These are phyloP conservation scores for Tanypteryx hageni DNA, from an alignment of 2,888 invertebrate species.

Conservation along the genomic window DNA sequence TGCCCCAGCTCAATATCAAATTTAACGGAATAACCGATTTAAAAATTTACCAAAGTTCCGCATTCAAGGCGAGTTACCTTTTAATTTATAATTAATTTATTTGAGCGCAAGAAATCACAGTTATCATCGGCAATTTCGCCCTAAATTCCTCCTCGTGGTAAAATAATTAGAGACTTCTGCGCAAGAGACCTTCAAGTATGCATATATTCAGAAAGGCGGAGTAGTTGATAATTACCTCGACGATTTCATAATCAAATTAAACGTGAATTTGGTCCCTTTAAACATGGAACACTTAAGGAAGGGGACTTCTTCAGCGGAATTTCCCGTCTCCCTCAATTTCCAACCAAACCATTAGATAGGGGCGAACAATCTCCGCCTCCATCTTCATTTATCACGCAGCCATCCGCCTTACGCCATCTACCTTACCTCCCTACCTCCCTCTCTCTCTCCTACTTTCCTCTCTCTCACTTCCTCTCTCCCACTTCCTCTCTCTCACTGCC, in stretches of 20 bases:
- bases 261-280: constrained; percentile 9
- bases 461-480: background rate
- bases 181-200: background rate
- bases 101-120: too few species aligned
- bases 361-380: background rate
- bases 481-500: background rate
- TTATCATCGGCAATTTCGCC: too few species aligned
- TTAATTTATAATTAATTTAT: too few species aligned
- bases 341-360: constrained; percentile 22
- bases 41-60: too few species aligned
- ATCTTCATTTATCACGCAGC: constrained; percentile 27
- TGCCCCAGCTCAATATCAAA: too few species aligned
- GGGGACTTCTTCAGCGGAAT: constrained; percentile 24
- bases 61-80: too few species aligned
- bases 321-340: constrained; percentile 45
- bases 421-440: background rate
- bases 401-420: background rate
- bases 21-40: too few species aligned
- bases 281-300: constrained; percentile 14
- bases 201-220: background rate
- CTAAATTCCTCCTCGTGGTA: too few species aligned
- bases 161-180: too few species aligned
- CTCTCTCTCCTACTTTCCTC: background rate
- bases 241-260: constrained; percentile 48
- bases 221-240: constrained; percentile 27